Evolutionary conservation across 2,113 vertebrate species (phyloP), one percentile per base, ranked within the genome.

Genomic region (Neolamprologus caudopunctatus): DNA sequence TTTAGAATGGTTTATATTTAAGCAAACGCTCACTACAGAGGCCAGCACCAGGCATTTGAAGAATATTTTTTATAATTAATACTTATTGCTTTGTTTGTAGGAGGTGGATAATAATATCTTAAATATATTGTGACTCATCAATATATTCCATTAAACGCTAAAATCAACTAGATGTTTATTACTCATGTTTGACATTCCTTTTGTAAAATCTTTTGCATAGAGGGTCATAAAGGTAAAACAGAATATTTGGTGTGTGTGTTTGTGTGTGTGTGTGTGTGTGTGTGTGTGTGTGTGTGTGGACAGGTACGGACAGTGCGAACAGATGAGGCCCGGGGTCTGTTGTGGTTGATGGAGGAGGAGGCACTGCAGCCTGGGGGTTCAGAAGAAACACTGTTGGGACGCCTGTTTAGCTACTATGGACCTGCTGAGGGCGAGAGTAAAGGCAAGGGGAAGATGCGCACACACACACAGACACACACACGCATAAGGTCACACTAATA

Each of bases 261-360:
- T 35, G 28, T 63, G 5, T 21, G 51, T 68, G 61, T 73, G 6
- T 9, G 5, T 31, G 26, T 17, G 57, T 6, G 13, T 28, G 7
- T 21, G 58, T 6, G 14, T 28, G 7, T 21, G 17, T 19, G 51
- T 12, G 79, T 83, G 31, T 78, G 66, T 73, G 9, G 50, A 85
- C 95, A 98, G 98, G 97, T 99, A 9, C 97, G 98, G 78, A 96
- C 97, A 0, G 94, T 97, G 82, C 96, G 96, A 80, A 97, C 97
- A 0, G 98, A 99, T 0, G 98, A 99, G 93, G 97, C 98, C 0
- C 97, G 98, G 24, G 99, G 99, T 16, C 95, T 99, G 85, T 94
- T 99, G 68, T 99, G 98, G 98, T 95, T 99, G 21, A 96, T 99
- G 95, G 99, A 99, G 86, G 99, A 99, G 95, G 98, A 99, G 93